Base-by-base conservation (phyloP, 2,797 vertebrate genomes). In the Spinibarbus caldwelli region DNA sequence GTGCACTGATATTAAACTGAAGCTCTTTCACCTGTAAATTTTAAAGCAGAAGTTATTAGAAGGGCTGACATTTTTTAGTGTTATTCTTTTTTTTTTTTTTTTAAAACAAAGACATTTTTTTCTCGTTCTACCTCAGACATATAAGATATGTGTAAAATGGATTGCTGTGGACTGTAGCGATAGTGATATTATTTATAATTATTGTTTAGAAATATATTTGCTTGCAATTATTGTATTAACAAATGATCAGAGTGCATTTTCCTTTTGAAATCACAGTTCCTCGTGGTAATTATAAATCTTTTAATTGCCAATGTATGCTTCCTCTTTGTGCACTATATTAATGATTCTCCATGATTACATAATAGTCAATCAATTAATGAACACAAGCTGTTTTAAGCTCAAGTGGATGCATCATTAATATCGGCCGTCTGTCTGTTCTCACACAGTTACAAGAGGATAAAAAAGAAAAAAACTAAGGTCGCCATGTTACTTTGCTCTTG, bases 341-440 rank as follows among this genome's bases (percentile, higher is more conserved):
- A 93, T 90, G 17, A 89, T 91, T 91, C 47, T 91, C 86, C 29
- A 57, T 34, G 29, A 8, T 90, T 92, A 88, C 86, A 80, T 90
- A 91, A 92, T 59, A 62, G 57, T 85, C 78, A 75, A 92, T 91
- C 85, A 88, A 92, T 89, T 90, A 88, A 92, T 89, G 76, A 92
- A 86, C 79, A 82, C 70, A 76, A 86, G 83, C 80, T 90, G 86
- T 78, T 83, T 86, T 84, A 89, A 86, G 66, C 57, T 36, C 15
- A 62, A 80, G 70, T n/a, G 8, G 36, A 85, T 92, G 23, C 71
- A 86, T 92, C 82, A 91, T 91, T 90, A 49, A 91, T 90, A 45
- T 57, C 2, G 0, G 12, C 87, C 59, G 87, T 85, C 86, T 52
- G 81, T 86, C 86, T 85, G 86, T 86, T 85, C 77, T 21, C n/a